phyloP scores from a whole-genome alignment of 2,888 invertebrate genomes.

The Idaea straminata region DNA sequence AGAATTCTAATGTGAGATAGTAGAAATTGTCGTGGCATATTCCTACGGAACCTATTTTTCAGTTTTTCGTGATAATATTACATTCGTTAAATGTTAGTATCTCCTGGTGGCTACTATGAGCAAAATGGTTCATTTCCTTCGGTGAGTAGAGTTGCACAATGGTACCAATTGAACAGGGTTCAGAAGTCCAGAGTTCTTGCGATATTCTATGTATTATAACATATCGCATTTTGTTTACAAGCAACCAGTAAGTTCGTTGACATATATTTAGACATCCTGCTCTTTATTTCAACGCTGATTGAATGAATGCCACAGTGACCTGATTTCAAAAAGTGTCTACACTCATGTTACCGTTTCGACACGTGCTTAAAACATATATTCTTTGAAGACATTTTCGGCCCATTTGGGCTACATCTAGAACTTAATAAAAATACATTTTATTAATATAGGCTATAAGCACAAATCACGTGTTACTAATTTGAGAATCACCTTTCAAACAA shows the following conservation, averaged over 20 bases:
- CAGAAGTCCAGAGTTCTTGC: neutral
- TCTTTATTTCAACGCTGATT: neutral
- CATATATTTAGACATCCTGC: neutral
- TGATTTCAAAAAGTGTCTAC: neutral
- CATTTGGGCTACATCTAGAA: too few species aligned
- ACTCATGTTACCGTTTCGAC: too few species aligned
- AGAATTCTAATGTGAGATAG: too few species aligned
- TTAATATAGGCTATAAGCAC: neutral
- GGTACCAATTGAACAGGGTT: neutral
- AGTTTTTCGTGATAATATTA: too few species aligned
- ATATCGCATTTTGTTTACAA: neutral
- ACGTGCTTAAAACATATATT: too few species aligned
- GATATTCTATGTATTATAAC: neutral
- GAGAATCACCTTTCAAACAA: too few species aligned
- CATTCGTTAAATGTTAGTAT: too few species aligned
- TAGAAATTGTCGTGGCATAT: too few species aligned
- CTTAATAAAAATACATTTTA: neutral
- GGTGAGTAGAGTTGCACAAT: neutral
- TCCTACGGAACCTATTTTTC: too few species aligned
- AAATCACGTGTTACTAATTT: too few species aligned
- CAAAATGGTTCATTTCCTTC: neutral
- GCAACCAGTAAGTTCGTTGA: neutral
- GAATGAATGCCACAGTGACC: neutral
- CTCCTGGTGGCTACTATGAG: neutral
- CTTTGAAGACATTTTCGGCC: too few species aligned